Percentiles rank a stretch among this genome's conserved stretches.
Conservation (phyloP, 1,140 invertebrate genomes). For the Drosophila ogumai region DNA sequence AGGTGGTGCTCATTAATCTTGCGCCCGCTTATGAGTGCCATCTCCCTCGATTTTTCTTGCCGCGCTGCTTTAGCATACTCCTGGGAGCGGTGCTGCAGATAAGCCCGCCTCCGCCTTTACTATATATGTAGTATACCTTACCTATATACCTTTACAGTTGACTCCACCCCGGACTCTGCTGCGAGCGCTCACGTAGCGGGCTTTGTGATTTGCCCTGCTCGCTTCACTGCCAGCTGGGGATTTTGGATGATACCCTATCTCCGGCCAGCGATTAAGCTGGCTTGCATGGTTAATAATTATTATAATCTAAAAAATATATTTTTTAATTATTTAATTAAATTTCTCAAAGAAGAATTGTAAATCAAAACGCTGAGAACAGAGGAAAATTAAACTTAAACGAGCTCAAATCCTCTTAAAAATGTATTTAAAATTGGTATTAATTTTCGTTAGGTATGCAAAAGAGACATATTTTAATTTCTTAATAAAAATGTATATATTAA, state of each 20-base stretch:
- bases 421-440: no score
- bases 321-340: background rate
- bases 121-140: background rate
- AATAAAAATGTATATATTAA: no score
- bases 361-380: no score
- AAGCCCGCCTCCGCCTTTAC: slow-evolving; percentile 29
- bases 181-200: slow-evolving; percentile 41
- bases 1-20: slow-evolving; percentile 82
- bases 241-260: slow-evolving; percentile 21
- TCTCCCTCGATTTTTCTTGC: slow-evolving; percentile 14
- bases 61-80: slow-evolving; percentile 56
- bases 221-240: slow-evolving; percentile 20
- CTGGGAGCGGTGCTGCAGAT: slow-evolving; percentile 43
- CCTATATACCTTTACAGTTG: background rate
- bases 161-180: background rate
- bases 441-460: no score
- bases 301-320: background rate
- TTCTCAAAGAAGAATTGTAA: no score
- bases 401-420: no score
- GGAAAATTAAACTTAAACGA: no score
- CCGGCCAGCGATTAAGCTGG: background rate
- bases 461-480: no score
- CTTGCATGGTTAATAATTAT: background rate
- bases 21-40: slow-evolving; percentile 52
- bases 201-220: slow-evolving; percentile 31